A percentile compares a stretch with the other conserved stretches of the same genome.
Evolutionary conservation across 2,113 vertebrate species (phyloP).

Genomic region (Odontophorus gujanensis): DNA sequence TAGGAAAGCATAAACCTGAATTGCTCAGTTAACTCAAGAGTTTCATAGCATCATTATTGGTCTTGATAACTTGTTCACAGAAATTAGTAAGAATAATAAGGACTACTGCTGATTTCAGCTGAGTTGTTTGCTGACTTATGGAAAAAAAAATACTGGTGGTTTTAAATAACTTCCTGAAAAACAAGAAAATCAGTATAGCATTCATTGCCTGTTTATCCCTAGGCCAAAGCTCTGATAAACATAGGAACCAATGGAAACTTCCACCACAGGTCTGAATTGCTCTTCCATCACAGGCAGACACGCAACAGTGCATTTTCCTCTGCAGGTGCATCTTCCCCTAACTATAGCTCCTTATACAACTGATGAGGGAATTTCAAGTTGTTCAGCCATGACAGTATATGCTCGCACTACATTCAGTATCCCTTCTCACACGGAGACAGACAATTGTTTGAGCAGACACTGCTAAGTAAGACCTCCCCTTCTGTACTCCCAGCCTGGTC

Average conservation of each 20-base stretch:
- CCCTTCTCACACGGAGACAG: neutral
- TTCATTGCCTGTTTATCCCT: neutral
- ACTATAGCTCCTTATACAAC: rapidly evolving
- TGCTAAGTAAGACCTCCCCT: neutral
- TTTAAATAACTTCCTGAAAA: neutral
- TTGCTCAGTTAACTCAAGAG: neutral
- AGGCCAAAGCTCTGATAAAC: neutral
- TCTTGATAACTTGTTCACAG: neutral
- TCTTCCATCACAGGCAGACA: neutral
- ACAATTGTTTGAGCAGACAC: neutral
- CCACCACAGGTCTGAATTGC: neutral
- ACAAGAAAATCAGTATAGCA: neutral
- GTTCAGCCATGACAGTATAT: neutral
- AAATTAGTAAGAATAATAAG: neutral
- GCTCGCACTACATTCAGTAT: neutral
- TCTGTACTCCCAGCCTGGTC: neutral
- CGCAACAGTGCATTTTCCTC: rapidly evolving
- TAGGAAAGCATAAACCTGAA: neutral
- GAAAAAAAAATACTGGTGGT: neutral
- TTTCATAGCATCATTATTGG: neutral
- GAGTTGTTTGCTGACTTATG: neutral
- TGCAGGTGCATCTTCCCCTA: neutral
- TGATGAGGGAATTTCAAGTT: neutral
- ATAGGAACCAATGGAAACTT: neutral
- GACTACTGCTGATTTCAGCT: neutral